These are phyloP conservation scores for Cossypha niveicapilla DNA, from an alignment of 2,797 vertebrate genomes.

Conservation along the genomic window DNA sequence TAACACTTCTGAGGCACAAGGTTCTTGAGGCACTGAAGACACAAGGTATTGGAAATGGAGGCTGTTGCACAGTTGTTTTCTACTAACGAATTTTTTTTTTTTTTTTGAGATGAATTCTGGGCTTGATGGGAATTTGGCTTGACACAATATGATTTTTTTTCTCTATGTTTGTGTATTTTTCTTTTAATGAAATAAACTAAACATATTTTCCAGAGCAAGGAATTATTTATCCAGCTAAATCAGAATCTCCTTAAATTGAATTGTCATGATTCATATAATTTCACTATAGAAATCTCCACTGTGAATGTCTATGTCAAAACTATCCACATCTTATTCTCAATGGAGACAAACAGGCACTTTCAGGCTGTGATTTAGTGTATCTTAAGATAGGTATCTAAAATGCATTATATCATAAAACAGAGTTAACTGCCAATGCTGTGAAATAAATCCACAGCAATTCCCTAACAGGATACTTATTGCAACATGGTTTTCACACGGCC, in stretches of 20 bases:
- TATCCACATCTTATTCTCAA: neutral
- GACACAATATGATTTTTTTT: neutral
- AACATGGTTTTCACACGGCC: neutral
- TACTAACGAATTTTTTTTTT: neutral
- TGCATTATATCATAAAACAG: neutral
- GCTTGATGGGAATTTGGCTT: neutral
- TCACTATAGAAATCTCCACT: neutral
- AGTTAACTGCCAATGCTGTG: neutral
- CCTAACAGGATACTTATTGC: neutral
- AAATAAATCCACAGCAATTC: neutral
- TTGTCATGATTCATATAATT: neutral
- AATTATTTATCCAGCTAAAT: neutral
- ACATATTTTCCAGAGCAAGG: neutral
- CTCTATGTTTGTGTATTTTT: neutral
- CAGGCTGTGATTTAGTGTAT: neutral
- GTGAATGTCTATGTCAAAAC: neutral
- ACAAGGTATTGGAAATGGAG: neutral
- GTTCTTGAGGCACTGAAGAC: neutral
- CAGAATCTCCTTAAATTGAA: neutral
- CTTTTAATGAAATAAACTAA: neutral
- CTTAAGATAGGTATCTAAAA: neutral
- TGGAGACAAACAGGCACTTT: neutral
- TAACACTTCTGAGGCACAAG: neutral
- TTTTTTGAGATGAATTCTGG: neutral
- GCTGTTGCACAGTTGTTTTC: neutral